Base-by-base conservation (phyloP, 2,888 invertebrate species). In the Xanthorhoe designata region DNA sequence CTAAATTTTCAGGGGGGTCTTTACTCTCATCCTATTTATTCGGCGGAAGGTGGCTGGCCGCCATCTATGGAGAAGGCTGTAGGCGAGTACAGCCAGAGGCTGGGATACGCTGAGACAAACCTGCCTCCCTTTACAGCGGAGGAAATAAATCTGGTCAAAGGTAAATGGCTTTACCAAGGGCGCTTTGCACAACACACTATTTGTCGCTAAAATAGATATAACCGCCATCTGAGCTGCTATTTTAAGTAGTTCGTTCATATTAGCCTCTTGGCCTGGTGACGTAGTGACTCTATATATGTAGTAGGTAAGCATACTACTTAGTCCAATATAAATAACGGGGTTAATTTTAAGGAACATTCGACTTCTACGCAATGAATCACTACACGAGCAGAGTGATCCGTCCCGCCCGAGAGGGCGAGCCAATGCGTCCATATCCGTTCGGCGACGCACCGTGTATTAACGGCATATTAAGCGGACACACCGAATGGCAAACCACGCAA, bases 341-440 rank as follows among this genome's bases (percentile, higher is more conserved):
- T n/a, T n/a, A n/a, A n/a, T n/a, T n/a, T 42, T 9, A 61, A 86
- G 94, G 94, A 0, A 89, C 94, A 0, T 87, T 84, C 6, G 94
- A 94, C 73, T 94, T 88, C 76, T 85, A 90, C 59, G 94, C 90
- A 0, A 49, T 94, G 52, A 94, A 95, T 74, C 86, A 90, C 66
- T 95, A 94, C 80, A 88, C 92, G 0, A 77, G 80, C 29, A 70
- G 73, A 10, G 45, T 69, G 29, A 75, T 75, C 0, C 73, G 72
- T 0, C 69, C 38, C 18, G 75, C 64, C 0, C 32, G 24, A 35
- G 65, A 59, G 0, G 77, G 68, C 2, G 79, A 75, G 60, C 24
- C 0, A 38, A 5, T 77, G 0, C 10, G 17, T 0, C 15, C 45
- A 0, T 72, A 70, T 54, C 62, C 74, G 0, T 3, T 75, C 1